Base-by-base conservation (phyloP, 1,140 invertebrate species). In the Trachymyrmex cornetzi region DNA sequence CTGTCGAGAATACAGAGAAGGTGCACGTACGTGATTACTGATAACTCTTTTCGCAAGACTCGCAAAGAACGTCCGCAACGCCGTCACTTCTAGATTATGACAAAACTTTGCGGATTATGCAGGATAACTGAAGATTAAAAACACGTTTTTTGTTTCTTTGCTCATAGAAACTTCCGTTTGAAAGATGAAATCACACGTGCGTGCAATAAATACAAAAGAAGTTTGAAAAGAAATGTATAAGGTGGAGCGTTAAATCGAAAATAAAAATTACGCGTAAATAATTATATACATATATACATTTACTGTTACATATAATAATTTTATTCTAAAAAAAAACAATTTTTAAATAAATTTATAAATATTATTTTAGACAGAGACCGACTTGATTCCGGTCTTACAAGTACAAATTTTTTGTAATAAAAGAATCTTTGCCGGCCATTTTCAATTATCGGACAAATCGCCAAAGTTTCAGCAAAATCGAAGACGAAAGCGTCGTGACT, bases 1-100 rank as follows among this genome's bases (percentile, higher is more conserved):
- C 93, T 94, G 93, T 93, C 93, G 92, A 93, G 90, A 94, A 94
- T 94, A 94, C 91, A 94, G 93, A 94, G 93, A 94, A 94, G 91
- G 92, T 93, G 92, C 92, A 94, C 92, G 92, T 93, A 91, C 92
- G 92, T 93, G 91, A 93, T 94, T 94, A 94, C 90, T 89, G 63
- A 77, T 91, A 85, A 88, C 53, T 64, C 66, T 86, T 27, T 79
- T 88, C 59, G 27, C 22, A 69, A 69, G 38, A 55, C 75, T 87
- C 38, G 77, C 30, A 85, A 84, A 53, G 80, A 84, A 84, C 69
- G 48, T 77, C 69, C 38, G 69, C 80, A 57, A 84, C 53, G 27
- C 69, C 27, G 12, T 44, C 67, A 19, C 44, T 72, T 82, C 48
- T 16, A 6, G 34, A 82, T 72, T 34, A 24, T n/a, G 34, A 72